Base-by-base conservation (phyloP, 2,888 invertebrate species). In the Lycophotia porphyrea region DNA sequence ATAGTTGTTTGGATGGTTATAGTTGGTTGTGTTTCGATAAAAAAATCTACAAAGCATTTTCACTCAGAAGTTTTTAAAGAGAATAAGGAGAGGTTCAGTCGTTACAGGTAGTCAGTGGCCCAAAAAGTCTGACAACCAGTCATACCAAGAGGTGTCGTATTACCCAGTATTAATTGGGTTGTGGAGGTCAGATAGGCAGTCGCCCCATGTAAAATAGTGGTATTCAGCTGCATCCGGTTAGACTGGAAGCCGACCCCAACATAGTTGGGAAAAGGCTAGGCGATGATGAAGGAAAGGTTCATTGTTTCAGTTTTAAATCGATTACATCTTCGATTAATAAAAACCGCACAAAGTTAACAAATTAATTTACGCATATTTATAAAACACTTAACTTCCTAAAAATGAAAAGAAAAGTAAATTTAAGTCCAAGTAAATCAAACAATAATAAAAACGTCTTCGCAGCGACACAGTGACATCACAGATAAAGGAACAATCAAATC, bases 401-500 rank as follows among this genome's bases (percentile, higher is more conserved):
- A 27, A 21, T 15, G 4, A 61, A 82, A 34, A 64, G 24, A 34
- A 36, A 75, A 74, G 9, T 42, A 61, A 72, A 34, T 34, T 52
- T 11, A 36, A 67, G 64, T 74, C 44, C 72, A 79, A 76, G 68
- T 70, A 78, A 49, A 74, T 76, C 67, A 76, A 78, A 77, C 44
- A 55, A 75, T 71, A 49, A 82, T 80, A 70, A 81, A 71, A 71
- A 21, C 52, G n/a, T 65, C 63, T 66, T 47, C 24, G 39, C 52
- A 31, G 73, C 63, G 63, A 60, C 65, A 71, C 75, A 61, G 67
- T 67, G 70, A 81, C 81, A 80, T 80, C 73, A 78, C 73, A 77
- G 76, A 87, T 72, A 76, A 71, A 75, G 58, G 71, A 76, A 84
- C 86, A 88, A 86, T 89, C 68, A 85, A 86, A 89, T 88, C 87